Conservation (phyloP, 2,888 invertebrate genomes). For the Pseudococcus viburni region DNA sequence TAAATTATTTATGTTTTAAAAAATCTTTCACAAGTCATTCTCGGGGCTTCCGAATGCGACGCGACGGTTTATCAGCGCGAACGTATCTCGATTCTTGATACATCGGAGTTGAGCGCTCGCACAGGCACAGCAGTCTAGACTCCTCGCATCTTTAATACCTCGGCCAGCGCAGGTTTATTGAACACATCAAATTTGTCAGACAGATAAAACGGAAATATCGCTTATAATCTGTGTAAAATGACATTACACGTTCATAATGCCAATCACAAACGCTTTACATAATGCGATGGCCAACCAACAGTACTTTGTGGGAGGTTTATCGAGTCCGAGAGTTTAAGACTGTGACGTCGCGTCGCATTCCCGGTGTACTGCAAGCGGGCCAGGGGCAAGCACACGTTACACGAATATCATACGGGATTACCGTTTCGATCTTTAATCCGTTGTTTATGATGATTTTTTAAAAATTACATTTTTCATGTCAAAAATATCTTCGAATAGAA, state of each 20-base stretch:
- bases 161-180: not conserved
- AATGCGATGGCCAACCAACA: conserved; percentile 3
- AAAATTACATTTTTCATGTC: conserved; percentile 40
- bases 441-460: conserved; percentile 36
- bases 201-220: conserved; percentile 40
- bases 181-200: conserved; percentile 33
- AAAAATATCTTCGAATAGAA: not conserved
- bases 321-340: not conserved
- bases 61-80: not conserved
- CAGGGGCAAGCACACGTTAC: not conserved
- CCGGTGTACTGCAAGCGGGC: not conserved
- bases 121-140: not conserved
- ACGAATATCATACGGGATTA: conserved; percentile 27
- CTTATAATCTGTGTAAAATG: conserved; percentile 37
- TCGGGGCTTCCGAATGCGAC: not conserved
- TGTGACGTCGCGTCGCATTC: conserved; percentile 10
- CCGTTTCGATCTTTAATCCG: conserved; percentile 39
- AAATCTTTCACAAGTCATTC: conserved; percentile 31
- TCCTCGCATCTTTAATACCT: conserved; percentile 31
- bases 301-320: conserved; percentile 27
- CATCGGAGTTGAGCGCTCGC: too few species aligned
- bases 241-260: conserved; percentile 45
- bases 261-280: conserved; percentile 32
- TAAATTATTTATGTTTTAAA: conserved; percentile 16
- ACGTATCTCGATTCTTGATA: not conserved